A percentile compares a stretch with the other conserved stretches of the same genome.
Conservation (phyloP, 1,140 invertebrate genomes). For the Drosophila orena region DNA sequence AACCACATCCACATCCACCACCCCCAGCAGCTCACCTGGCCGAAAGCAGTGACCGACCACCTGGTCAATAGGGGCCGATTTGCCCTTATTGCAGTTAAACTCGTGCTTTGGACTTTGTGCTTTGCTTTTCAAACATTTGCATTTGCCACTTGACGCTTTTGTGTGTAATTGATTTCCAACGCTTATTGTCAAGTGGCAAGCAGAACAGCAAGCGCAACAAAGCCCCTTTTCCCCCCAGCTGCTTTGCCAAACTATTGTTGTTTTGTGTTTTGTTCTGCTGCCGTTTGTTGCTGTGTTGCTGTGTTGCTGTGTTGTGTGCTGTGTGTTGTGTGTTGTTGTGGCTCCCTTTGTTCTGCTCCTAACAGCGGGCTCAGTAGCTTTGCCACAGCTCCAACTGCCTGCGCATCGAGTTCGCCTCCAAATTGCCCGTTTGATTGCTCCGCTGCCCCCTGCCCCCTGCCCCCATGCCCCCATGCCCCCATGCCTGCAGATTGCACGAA, state of each 20-base stretch:
- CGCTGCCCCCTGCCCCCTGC: not conserved
- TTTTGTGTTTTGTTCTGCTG: constrained; percentile 14
- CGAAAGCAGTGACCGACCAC: not conserved
- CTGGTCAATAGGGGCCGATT: not conserved
- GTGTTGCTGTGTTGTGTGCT: constrained; percentile 4
- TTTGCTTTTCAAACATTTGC: constrained; percentile 62
- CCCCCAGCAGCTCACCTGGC: not conserved
- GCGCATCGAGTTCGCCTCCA: not conserved
- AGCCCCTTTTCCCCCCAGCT: constrained; percentile 15
- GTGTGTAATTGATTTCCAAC: constrained; percentile 76
- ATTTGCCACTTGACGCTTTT: constrained; percentile 71
- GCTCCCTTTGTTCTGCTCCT: constrained; percentile 50
- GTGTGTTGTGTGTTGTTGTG: constrained; percentile 10
- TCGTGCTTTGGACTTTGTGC: constrained; percentile 34
- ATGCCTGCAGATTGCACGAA: constrained; percentile 16
- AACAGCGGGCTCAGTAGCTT: constrained; percentile 3
- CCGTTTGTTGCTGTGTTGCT: constrained; percentile 5
- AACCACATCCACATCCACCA: not conserved
- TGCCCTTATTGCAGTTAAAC: constrained; percentile 30
- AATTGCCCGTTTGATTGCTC: constrained; percentile 19
- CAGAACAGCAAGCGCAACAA: constrained; percentile 42
- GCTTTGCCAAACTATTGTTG: constrained; percentile 46
- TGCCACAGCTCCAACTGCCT: not conserved
- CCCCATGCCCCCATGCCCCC: too few relatives aligned
- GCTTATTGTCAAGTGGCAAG: constrained; percentile 74